Conservation (phyloP, 2,113 vertebrate genomes). For the Mormyrus iriodes region DNA sequence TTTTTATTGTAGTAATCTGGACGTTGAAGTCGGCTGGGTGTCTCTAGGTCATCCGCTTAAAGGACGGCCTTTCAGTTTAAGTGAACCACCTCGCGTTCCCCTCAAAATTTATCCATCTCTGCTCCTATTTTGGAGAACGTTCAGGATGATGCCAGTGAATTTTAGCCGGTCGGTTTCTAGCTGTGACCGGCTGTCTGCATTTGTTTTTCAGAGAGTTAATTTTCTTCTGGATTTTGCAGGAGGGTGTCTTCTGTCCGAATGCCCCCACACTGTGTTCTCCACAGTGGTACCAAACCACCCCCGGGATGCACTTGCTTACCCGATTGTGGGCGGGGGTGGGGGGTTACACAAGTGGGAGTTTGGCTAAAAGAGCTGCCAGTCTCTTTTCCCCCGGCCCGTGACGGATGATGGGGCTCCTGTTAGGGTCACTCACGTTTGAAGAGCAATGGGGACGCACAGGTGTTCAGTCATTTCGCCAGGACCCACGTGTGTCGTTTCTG, state of each 20-base stretch:
- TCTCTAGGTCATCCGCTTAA: background rate
- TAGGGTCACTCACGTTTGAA: constrained; percentile 39
- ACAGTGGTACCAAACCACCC: background rate
- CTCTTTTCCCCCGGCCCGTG: constrained; percentile 24
- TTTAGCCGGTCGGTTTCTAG: background rate
- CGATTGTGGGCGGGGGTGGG: constrained; percentile 15
- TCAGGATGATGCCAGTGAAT: background rate
- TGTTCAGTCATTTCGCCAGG: constrained; percentile 37
- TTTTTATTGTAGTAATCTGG: background rate
- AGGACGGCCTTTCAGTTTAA: too few relatives aligned
- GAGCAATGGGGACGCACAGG: constrained; percentile 27
- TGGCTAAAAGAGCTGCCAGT: constrained; percentile 27
- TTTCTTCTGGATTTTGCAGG: background rate
- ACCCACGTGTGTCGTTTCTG: constrained; percentile 16
- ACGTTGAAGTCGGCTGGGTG: background rate
- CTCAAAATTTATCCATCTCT: background rate
- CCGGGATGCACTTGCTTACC: background rate
- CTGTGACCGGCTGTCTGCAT: background rate
- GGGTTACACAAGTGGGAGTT: constrained; percentile 23
- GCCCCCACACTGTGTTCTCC: background rate
- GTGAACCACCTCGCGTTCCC: background rate
- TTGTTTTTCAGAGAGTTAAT: background rate
- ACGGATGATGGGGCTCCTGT: constrained; percentile 34
- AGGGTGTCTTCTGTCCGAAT: background rate
- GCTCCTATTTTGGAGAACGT: background rate